Evolutionary conservation across 2,797 vertebrate species (phyloP), one percentile per base, ranked within the genome.

Genomic region (Cephalopachus bancanus): DNA sequence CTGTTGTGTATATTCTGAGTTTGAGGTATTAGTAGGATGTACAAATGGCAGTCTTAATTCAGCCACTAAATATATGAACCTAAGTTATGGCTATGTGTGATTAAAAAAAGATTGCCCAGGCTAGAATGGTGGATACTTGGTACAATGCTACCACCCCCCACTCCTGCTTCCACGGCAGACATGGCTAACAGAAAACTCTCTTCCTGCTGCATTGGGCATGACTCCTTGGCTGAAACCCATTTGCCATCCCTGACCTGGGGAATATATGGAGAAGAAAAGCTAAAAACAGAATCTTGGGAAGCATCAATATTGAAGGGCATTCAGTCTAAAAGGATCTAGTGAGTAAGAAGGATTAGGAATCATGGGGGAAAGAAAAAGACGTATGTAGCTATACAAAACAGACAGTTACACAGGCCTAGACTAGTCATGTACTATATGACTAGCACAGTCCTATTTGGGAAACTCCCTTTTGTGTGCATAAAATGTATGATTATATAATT

Each of bases 301-400:
- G n/a, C 44, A 44, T 96, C 17, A n/a, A 53, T 67, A 95, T 4
- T 76, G 30, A 86, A 81, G 17, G 37, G 76, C 44, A 71, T 65
- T 91, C 51, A 44, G 33, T 84, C 60, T 30, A 95, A 85, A 24
- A 78, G 19, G 69, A 94, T 85, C 20, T 33, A 83, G 53, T 62
- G 55, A 78, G 7, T 59, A n/a, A 94, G 69, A 83, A 3, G 11
- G 26, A 20, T n/a, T 80, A 84, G 20, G 69, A 65, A 57, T 72
- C 57, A 89, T 0, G 60, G 60, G 81, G 72, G 92, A 80, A 80
- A 51, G 75, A 67, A 95, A 93, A 91, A 93, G 65, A 72, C 51
- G 33, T 30, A 59, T 72, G 51, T 33, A 95, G 75, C 83, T 33
- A 53, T 8, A 49, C 16, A 81, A 81, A 94, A 60, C 4, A 86